Conservation (phyloP, 2,797 vertebrate species). For the Neoniphon sammara region DNA sequence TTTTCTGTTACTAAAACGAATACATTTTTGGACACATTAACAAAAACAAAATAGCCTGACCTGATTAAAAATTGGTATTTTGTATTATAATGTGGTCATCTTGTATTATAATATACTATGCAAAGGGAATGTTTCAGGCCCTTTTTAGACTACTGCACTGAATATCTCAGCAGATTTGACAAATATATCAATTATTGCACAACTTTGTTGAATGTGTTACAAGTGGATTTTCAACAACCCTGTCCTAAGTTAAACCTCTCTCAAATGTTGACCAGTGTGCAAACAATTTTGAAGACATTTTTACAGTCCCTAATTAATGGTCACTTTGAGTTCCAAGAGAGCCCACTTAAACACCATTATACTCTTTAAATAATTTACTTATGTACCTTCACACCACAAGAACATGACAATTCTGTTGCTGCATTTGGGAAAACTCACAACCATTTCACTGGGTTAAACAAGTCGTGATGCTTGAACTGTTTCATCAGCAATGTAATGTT, state of each 20-base stretch:
- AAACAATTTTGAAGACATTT: too few species aligned
- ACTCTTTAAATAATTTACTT: too few species aligned
- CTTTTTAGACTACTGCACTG: neutral
- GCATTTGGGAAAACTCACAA: too few species aligned
- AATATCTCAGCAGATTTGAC: neutral
- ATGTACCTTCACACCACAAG: too few species aligned
- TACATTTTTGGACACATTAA: conserved; percentile 33
- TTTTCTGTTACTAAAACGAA: conserved; percentile 1
- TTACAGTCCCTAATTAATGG: too few species aligned
- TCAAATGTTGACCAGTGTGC: neutral
- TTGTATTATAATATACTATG: neutral
- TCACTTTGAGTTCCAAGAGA: too few species aligned
- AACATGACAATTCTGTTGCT: too few species aligned
- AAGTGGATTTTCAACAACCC: neutral
- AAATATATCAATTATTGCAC: neutral
- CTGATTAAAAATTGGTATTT: neutral
- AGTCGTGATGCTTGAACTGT: too few species aligned
- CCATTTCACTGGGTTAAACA: too few species aligned
- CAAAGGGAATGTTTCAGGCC: neutral
- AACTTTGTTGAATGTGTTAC: neutral
- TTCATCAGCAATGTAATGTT: too few species aligned
- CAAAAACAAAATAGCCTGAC: neutral
- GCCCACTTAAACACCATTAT: too few species aligned
- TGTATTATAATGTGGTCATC: neutral
- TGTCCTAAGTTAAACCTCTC: neutral